phyloP scores from a whole-genome alignment of 1,140 invertebrate genomes.

The Marisa cornuarietis region DNA sequence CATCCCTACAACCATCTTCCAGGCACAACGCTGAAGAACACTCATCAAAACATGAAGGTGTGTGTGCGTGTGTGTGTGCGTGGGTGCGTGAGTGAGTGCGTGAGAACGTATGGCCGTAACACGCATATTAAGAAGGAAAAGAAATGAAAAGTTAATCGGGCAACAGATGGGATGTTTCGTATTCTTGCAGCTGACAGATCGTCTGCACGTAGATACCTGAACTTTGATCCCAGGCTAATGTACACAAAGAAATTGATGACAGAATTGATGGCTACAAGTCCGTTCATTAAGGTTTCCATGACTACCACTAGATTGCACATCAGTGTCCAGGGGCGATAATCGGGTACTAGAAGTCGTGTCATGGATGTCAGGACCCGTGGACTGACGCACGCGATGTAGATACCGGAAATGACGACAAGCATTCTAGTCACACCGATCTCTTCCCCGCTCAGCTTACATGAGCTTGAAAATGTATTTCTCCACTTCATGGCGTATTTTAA shows the following conservation, averaged over 20 bases:
- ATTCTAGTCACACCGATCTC: conserved; percentile 2
- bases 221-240: background rate
- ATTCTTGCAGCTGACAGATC: too few species aligned
- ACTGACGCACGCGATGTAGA: conserved; percentile 15
- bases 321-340: background rate
- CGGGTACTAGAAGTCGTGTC: background rate
- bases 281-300: background rate
- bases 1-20: too few species aligned
- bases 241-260: conserved; percentile 9
- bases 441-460: background rate
- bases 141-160: too few species aligned
- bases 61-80: too few species aligned
- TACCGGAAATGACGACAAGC: conserved; percentile 16
- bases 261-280: background rate
- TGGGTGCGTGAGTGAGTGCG: too few species aligned
- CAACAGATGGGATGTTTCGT: too few species aligned
- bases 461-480: background rate
- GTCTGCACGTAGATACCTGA: too few species aligned
- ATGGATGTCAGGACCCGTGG: background rate
- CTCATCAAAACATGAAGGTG: too few species aligned
- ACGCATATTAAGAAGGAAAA: too few species aligned
- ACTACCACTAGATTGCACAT: background rate
- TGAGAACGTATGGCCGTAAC: too few species aligned
- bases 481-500: background rate
- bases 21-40: too few species aligned